phyloP scores from a whole-genome alignment of 2,797 vertebrate genomes.

The Lutjanus argentimaculatus region DNA sequence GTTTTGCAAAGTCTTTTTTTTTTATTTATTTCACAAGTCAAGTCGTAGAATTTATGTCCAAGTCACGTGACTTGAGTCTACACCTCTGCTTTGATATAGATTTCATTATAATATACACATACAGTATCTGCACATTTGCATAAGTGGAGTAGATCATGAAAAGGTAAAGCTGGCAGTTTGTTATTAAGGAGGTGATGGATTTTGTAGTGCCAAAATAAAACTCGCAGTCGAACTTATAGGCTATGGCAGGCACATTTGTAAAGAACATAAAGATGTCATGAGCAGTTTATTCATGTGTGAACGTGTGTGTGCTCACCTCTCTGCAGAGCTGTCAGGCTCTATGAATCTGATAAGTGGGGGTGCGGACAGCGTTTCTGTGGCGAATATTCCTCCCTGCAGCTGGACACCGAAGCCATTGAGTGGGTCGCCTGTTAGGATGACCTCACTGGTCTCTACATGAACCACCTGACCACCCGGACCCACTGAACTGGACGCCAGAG shows the following conservation, averaged over 20 bases:
- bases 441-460: slow-evolving; percentile 94
- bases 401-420: slow-evolving; percentile 97
- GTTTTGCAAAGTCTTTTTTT: too few relatives aligned
- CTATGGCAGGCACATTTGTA: not conserved
- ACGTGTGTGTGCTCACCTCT: slow-evolving; percentile 88
- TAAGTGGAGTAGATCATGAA: too few relatives aligned
- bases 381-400: slow-evolving; percentile 97
- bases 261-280: too few relatives aligned
- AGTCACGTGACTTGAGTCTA: too few relatives aligned
- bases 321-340: slow-evolving; percentile 96
- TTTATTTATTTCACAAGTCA: too few relatives aligned
- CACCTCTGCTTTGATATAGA: too few relatives aligned
- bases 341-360: slow-evolving; percentile 96
- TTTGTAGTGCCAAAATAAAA: not conserved
- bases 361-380: slow-evolving; percentile 94
- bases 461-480: slow-evolving; percentile 97
- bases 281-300: not conserved
- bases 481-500: slow-evolving; percentile 94
- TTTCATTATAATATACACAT: too few relatives aligned
- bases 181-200: too few relatives aligned
- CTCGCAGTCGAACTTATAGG: too few relatives aligned
- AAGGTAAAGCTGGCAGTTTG: too few relatives aligned
- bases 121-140: too few relatives aligned
- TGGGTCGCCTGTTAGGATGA: slow-evolving; percentile 92
- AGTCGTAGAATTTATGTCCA: too few relatives aligned